A percentile compares a stretch with the other conserved stretches of the same genome.
Evolutionary conservation across 2,888 invertebrate species (phyloP).

Genomic region (Xestia xanthographa): DNA sequence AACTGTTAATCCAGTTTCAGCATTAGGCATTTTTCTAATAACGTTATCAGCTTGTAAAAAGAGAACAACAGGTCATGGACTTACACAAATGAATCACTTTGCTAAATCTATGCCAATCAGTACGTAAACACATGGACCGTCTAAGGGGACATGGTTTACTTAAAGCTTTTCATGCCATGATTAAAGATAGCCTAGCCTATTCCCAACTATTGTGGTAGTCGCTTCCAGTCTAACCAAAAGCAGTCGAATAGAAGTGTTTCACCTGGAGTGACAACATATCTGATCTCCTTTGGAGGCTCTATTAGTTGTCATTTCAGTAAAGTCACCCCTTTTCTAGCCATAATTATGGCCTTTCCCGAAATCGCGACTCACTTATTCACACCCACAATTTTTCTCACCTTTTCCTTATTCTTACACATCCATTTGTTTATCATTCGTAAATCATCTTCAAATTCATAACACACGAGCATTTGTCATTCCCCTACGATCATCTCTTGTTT

Average conservation of each 20-base stretch:
- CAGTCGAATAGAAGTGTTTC: background rate
- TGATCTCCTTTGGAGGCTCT: background rate
- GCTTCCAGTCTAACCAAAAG: background rate
- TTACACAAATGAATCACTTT: background rate
- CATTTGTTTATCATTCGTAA: constrained; percentile 5
- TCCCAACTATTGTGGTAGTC: background rate
- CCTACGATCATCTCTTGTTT: constrained; percentile 2
- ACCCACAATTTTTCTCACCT: background rate
- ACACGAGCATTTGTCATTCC: constrained; percentile 20
- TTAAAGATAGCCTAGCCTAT: background rate
- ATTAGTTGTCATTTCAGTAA: background rate
- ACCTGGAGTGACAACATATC: too few relatives aligned
- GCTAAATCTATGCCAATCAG: background rate
- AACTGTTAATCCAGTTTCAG: too few relatives aligned
- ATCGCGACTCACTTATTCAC: background rate
- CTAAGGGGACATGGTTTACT: background rate
- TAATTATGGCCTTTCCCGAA: background rate
- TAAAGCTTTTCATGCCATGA: background rate
- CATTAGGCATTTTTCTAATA: background rate
- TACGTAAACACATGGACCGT: background rate
- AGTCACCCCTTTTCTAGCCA: background rate
- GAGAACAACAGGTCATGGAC: background rate
- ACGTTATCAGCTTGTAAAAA: background rate
- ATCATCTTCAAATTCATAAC: constrained; percentile 6
- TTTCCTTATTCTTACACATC: background rate